Conservation (phyloP, 2,797 vertebrate genomes). For the Sebastes melanostomus region DNA sequence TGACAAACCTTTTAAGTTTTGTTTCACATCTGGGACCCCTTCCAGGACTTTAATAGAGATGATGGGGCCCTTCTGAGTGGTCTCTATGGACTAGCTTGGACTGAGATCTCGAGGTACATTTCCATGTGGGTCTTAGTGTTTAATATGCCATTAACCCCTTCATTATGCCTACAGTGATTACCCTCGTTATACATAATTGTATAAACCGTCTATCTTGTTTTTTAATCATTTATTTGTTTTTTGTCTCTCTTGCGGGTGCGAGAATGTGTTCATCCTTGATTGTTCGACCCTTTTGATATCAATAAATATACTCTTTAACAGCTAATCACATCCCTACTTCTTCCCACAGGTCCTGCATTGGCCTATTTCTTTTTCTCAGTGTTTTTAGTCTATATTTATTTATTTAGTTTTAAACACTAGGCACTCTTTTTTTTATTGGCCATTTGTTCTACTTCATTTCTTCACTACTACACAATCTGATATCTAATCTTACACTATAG, state of each 20-base stretch:
- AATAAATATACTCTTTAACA: background rate
- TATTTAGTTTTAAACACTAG: background rate
- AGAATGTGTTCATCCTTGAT: background rate
- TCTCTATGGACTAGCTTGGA: background rate
- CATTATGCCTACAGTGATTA: background rate
- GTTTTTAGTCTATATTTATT: background rate
- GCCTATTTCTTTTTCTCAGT: background rate
- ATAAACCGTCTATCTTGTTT: background rate
- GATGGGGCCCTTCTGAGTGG: background rate
- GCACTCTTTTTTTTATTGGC: background rate
- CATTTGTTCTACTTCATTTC: background rate
- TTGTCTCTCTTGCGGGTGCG: background rate
- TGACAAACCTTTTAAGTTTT: background rate
- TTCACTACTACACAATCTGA: conserved; percentile 1
- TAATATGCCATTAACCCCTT: background rate
- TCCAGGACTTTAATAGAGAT: background rate
- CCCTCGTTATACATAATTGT: background rate
- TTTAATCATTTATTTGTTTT: background rate
- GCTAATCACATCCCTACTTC: background rate
- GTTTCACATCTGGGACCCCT: background rate
- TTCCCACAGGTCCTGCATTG: background rate
- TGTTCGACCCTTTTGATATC: background rate
- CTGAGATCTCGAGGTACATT: background rate
- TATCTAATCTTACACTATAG: background rate
- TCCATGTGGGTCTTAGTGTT: background rate